Evolutionary conservation across 2,888 invertebrate species (phyloP), one percentile per base, ranked within the genome.

Genomic region (Drosophila kuntzei): DNA sequence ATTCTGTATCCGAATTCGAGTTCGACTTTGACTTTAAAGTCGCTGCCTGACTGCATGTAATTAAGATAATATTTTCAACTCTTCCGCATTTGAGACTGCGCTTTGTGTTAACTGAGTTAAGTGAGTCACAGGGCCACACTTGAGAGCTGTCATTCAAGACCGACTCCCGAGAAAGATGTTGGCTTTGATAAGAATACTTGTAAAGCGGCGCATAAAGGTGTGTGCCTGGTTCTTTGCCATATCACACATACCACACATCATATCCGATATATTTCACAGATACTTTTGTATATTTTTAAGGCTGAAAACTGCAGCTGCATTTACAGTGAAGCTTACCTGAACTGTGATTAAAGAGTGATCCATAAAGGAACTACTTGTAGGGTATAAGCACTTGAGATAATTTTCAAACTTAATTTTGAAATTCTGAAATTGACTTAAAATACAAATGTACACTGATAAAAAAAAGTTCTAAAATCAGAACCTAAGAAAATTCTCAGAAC

Each of bases 121-220:
- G 34, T 79, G 81, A 81, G 46, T 81, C 84, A 82, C 68, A 27
- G 59, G 61, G 64, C 64, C 59, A 62, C 80, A 79, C 79, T 76
- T 73, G 71, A 75, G 71, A 63, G 74, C 79, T 83, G 81, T 81
- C 80, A 81, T 72, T 79, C 76, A 71, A 71, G 76, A 71, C 69
- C 62, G 61, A 71, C 71, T 77, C 74, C 76, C 61, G 46, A 47
- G 53, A 51, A 63, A 72, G 76, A 84, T 82, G 61, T 60, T 51
- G 36, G 47, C 43, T 41, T 27, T 55, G 81, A 82, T 82, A 79
- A 1, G 34, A n/a, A n/a, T 27, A 25, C 32, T 12, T 7, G 25
- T 25, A 6, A 79, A 12, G 27, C 12, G 65, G 65, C 41, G 27
- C 14, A 25, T 20, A 41, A 29, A 39, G 39, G 50, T 50, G 58